phyloP scores from a whole-genome alignment of 2,113 vertebrate species.

The Corythornis madagascariensis region DNA sequence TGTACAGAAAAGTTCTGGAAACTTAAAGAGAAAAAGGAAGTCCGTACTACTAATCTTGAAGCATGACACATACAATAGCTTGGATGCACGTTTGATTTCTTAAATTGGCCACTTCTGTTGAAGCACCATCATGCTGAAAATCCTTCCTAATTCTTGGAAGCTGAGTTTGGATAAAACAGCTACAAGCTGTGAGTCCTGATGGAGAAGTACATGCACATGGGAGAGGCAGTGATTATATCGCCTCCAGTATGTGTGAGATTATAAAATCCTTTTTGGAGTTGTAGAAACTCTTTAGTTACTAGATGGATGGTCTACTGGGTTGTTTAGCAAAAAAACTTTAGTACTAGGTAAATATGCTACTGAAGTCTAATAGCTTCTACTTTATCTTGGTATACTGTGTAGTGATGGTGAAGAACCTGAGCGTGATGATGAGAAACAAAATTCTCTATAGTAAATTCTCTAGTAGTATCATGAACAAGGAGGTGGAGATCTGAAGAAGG shows the following conservation, averaged over 20 bases:
- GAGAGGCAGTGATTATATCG: neutral
- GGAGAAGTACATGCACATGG: neutral
- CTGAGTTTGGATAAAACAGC: neutral
- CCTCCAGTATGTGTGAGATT: neutral
- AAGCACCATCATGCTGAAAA: neutral
- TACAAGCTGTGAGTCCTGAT: neutral
- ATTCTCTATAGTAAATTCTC: neutral
- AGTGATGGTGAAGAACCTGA: neutral
- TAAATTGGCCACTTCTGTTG: neutral
- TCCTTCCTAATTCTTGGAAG: neutral
- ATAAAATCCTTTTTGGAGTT: neutral
- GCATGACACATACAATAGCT: neutral
- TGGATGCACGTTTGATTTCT: neutral
- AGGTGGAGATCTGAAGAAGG: neutral
- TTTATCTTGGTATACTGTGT: neutral
- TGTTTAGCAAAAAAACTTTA: neutral
- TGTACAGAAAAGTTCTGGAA: neutral
- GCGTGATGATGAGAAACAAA: neutral
- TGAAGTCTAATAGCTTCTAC: neutral
- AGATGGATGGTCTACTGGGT: neutral
- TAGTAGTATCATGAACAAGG: neutral
- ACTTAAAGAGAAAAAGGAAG: fast-evolving
- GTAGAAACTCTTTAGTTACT: neutral
- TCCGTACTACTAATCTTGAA: neutral
- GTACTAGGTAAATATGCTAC: neutral